Conservation (phyloP, 2,797 vertebrate genomes). For the Poliocrania exsul region DNA sequence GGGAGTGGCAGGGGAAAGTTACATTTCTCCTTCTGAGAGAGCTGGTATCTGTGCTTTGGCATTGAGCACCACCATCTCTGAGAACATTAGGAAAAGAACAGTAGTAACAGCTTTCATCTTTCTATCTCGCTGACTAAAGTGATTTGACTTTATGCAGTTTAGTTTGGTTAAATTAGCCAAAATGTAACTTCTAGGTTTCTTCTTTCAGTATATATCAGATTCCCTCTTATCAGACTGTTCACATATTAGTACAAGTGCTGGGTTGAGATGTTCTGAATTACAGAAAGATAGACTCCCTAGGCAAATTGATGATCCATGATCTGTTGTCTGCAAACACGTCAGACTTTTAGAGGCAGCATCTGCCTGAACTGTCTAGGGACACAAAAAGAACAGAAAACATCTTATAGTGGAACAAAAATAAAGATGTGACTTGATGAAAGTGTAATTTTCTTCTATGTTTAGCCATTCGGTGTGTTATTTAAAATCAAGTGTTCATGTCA, state of each 20-base stretch:
- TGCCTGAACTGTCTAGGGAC: background rate
- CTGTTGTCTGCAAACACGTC: background rate
- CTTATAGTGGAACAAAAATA: background rate
- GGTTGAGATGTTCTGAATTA: slow-evolving; percentile 16
- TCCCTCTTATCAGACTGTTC: background rate
- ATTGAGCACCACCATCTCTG: background rate
- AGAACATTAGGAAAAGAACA: background rate
- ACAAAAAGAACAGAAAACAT: background rate
- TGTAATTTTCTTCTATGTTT: slow-evolving; percentile 27
- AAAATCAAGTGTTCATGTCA: background rate
- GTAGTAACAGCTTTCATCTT: background rate
- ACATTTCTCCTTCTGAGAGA: background rate
- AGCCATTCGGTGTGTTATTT: background rate
- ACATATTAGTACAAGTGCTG: background rate
- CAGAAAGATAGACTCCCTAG: background rate
- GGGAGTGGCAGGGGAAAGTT: background rate
- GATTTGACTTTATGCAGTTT: background rate
- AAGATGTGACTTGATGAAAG: background rate
- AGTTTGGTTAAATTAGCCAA: slow-evolving; percentile 16
- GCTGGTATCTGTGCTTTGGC: background rate
- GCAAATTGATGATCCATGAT: slow-evolving; percentile 4
- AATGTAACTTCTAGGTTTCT: background rate
- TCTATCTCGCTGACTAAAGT: background rate
- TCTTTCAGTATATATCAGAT: background rate
- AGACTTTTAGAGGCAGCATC: slow-evolving; percentile 23